A percentile compares a stretch with the other conserved stretches of the same genome.
Conservation (phyloP, 53 echinoderm and acorn worm species). For the Zoroaster sp. region DNA sequence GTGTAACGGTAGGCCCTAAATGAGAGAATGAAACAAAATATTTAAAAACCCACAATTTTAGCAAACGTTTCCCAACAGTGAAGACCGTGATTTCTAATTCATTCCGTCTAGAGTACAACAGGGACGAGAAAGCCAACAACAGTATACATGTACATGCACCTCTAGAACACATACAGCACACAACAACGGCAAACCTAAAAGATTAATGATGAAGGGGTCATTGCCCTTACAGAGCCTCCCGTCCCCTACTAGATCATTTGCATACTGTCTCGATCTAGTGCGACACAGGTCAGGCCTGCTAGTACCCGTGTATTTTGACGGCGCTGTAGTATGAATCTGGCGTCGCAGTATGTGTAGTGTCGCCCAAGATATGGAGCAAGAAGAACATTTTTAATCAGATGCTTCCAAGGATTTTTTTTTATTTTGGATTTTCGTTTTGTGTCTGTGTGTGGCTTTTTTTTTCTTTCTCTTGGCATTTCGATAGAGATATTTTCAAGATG, state of each 20-base stretch:
- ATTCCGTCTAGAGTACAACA: background rate
- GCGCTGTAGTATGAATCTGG: background rate
- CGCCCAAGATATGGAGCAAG: constrained; percentile 37
- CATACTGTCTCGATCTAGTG: constrained; percentile 35
- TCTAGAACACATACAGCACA: background rate
- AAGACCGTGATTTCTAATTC: too few relatives aligned
- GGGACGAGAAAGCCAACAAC: background rate
- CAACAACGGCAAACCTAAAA: background rate
- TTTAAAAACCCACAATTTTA: too few relatives aligned
- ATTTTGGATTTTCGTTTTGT: background rate
- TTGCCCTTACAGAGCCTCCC: constrained; percentile 20
- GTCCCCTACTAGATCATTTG: constrained; percentile 33
- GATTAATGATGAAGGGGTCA: constrained; percentile 44
- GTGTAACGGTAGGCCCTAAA: too few relatives aligned
- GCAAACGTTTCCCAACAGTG: too few relatives aligned
- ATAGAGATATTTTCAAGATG: too few relatives aligned
- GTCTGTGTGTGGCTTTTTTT: background rate
- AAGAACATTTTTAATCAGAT: constrained; percentile 54
- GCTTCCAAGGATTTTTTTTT: background rate
- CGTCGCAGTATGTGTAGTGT: constrained; percentile 3
- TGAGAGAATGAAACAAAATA: too few relatives aligned
- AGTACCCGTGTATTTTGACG: background rate
- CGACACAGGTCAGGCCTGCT: constrained; percentile 24
- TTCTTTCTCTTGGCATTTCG: background rate
- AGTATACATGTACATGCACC: background rate